A percentile compares a stretch with the other conserved stretches of the same genome.
phyloP scores from a whole-genome alignment of 2,888 invertebrate species.

The Tubulanus polymorphus region DNA sequence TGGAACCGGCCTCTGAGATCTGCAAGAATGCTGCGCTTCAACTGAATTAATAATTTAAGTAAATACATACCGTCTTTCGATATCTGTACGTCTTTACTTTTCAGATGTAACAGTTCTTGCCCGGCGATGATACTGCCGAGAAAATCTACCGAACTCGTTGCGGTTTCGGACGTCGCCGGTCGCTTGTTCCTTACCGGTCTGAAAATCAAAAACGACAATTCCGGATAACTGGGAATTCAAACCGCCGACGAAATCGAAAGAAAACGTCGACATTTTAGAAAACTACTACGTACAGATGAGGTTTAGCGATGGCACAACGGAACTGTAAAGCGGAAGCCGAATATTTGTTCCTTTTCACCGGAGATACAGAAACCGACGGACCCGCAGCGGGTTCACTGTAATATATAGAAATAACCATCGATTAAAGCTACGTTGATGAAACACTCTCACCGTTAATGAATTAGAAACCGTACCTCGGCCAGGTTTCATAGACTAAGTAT shows the following conservation, averaged over 20 bases:
- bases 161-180: not conserved
- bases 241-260: constrained; percentile 6
- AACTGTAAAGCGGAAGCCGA: constrained; percentile 15
- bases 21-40: too few species aligned
- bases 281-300: constrained; percentile 4
- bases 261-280: not conserved
- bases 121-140: constrained; percentile 50
- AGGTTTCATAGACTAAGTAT: too few species aligned
- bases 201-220: not conserved
- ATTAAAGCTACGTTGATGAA: too few species aligned
- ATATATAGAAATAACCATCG: too few species aligned
- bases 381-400: too few species aligned
- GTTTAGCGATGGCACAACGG: constrained; percentile 10
- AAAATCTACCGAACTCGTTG: constrained; percentile 36
- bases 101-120: constrained; percentile 44
- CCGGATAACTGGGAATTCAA: not conserved
- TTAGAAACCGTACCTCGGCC: too few species aligned
- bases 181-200: not conserved
- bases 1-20: too few species aligned
- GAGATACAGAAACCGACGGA: too few species aligned
- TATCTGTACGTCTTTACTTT: constrained; percentile 46
- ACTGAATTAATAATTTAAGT: too few species aligned
- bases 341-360: constrained; percentile 9
- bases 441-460: too few species aligned
- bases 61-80: constrained; percentile 48